Conservation (phyloP, 2,888 invertebrate species). For the Nemapogon koenigi region DNA sequence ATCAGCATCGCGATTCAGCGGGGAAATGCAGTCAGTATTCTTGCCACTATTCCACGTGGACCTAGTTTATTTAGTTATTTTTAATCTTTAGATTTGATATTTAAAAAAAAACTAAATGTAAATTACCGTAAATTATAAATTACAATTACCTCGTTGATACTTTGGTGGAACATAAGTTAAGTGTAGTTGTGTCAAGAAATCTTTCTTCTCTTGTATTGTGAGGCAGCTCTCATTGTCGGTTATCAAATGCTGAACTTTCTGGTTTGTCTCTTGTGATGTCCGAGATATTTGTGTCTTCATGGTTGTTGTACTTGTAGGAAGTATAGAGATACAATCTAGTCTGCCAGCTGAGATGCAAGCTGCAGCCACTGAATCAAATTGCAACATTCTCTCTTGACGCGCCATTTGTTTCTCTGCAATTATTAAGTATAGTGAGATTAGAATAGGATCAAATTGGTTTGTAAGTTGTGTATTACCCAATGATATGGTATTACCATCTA, state of each 20-base stretch:
- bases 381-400: constrained; percentile 64
- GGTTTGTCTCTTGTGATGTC: constrained; percentile 40
- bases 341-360: constrained; percentile 46
- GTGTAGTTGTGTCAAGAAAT: constrained; percentile 65
- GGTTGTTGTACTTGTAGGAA: background rate
- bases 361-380: constrained; percentile 56
- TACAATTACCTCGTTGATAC: constrained; percentile 62
- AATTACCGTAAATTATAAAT: constrained; percentile 3
- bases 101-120: constrained; percentile 3
- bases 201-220: constrained; percentile 56
- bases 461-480: too few relatives aligned
- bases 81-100: too few relatives aligned
- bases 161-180: constrained; percentile 59
- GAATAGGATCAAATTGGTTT: background rate
- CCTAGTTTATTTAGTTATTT: too few relatives aligned
- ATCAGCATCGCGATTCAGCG: too few relatives aligned
- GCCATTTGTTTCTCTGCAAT: constrained; percentile 59
- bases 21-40: too few relatives aligned
- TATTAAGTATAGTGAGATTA: background rate
- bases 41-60: too few relatives aligned
- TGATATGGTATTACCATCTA: too few relatives aligned
- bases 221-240: background rate
- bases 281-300: background rate
- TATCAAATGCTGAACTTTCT: constrained; percentile 40
- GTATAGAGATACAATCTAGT: constrained; percentile 25